Percentiles rank a stretch among this genome's conserved stretches.
Evolutionary conservation across 2,888 invertebrate genomes (phyloP).

Genomic region (Ferrisia virgata): DNA sequence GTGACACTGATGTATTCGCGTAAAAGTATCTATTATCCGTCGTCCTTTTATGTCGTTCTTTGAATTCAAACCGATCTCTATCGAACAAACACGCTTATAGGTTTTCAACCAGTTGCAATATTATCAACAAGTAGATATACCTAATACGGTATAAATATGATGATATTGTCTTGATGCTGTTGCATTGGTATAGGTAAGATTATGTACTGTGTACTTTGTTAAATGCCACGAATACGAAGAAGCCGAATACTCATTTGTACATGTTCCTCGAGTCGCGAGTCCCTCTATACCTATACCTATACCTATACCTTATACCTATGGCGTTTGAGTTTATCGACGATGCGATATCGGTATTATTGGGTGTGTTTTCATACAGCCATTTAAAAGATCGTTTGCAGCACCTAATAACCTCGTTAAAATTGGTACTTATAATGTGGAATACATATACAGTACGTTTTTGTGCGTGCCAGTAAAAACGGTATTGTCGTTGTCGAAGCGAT

Average conservation of each 20-base stretch:
- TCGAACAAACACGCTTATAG: background rate
- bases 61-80: constrained; percentile 4
- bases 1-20: background rate
- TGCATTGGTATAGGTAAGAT: background rate
- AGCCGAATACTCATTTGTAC: background rate
- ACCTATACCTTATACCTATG: background rate
- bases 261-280: too few species aligned
- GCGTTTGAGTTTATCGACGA: too few species aligned
- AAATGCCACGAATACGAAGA: background rate
- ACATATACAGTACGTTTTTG: background rate
- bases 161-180: background rate
- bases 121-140: background rate
- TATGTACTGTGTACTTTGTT: background rate
- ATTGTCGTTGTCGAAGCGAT: constrained; percentile 23
- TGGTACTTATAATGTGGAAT: background rate
- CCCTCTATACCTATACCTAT: too few species aligned
- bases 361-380: background rate
- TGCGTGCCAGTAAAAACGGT: constrained; percentile 14
- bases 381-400: background rate
- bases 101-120: constrained; percentile 12
- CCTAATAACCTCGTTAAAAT: constrained; percentile 29
- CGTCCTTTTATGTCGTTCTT: background rate
- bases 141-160: constrained; percentile 7
- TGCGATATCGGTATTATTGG: background rate
- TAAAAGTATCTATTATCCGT: background rate